Evolutionary conservation across 2,888 invertebrate genomes (phyloP).

Genomic region (Pocota personata): DNA sequence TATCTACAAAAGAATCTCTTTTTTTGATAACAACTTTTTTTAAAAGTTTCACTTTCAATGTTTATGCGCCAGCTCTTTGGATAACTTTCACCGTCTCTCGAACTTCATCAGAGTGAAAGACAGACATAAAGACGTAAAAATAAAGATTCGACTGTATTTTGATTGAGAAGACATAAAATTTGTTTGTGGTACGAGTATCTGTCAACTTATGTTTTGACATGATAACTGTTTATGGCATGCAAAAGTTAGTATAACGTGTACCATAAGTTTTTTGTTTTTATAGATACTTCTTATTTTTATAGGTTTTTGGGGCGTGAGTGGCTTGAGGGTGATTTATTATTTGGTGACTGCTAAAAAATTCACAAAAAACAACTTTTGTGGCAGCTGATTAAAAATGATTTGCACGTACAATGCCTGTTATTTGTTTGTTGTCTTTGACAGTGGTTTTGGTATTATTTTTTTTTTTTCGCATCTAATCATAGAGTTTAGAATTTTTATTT

Average conservation of each 20-base stretch:
- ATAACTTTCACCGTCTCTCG: constrained; percentile 33
- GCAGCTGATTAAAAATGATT: constrained; percentile 32
- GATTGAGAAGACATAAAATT: constrained; percentile 12
- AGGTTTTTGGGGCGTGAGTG: not conserved
- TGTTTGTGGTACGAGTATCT: not conserved
- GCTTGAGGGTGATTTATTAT: constrained; percentile 16
- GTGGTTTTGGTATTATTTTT: not conserved
- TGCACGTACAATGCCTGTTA: constrained; percentile 22
- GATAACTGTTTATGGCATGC: constrained; percentile 7
- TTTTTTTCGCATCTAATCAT: not conserved
- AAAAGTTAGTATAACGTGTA: not conserved
- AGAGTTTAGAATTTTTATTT: not conserved
- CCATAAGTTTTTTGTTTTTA: not conserved
- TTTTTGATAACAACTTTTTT: not conserved
- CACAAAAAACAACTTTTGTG: not conserved
- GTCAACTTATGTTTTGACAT: constrained; percentile 7
- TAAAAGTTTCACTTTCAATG: constrained; percentile 36
- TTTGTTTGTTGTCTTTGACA: constrained; percentile 5
- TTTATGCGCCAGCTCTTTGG: not conserved
- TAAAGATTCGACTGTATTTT: not conserved
- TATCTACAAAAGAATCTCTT: constrained; percentile 15
- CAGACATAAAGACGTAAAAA: not conserved
- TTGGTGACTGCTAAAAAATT: not conserved
- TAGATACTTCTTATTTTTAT: not conserved
- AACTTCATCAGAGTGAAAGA: not conserved